Percentiles rank a stretch among this genome's conserved stretches.
These are phyloP conservation scores for Sphaeramia orbicularis DNA, from an alignment of 2,797 vertebrate genomes.

Conservation along the genomic window DNA sequence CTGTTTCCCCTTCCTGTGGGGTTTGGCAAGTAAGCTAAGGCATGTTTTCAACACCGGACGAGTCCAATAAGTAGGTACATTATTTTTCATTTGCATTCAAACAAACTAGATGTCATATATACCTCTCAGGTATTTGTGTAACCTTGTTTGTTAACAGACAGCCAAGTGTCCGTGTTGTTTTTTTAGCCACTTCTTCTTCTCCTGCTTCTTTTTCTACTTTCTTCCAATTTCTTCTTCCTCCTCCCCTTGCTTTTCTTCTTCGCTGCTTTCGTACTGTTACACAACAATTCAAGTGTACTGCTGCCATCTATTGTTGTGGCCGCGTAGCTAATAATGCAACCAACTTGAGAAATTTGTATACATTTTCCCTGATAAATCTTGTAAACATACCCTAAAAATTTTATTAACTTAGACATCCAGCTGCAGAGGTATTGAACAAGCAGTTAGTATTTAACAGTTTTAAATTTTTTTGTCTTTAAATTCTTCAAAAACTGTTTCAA, in stretches of 20 bases:
- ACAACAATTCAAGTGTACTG: not conserved
- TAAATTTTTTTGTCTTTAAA: no score
- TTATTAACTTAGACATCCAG: not conserved
- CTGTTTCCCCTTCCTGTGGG: conserved; percentile 57
- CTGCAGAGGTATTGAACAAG: conserved; percentile 3
- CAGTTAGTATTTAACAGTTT: no score
- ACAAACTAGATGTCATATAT: conserved; percentile 45
- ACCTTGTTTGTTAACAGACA: conserved; percentile 75
- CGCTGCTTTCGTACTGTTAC: conserved; percentile 5
- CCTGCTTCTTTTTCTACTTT: conserved; percentile 19
- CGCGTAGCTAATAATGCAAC: not conserved
- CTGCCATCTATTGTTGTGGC: conserved; percentile 50
- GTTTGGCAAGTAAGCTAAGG: conserved; percentile 22
- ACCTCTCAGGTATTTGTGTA: conserved; percentile 64
- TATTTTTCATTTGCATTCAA: conserved; percentile 24
- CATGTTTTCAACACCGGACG: conserved; percentile 25
- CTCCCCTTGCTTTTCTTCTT: conserved; percentile 24
- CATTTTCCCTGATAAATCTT: not conserved
- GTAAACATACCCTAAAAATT: no score
- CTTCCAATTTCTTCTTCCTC: conserved; percentile 20
- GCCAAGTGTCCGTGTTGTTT: conserved; percentile 69
- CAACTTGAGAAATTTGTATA: not conserved
- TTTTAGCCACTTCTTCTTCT: conserved; percentile 65
- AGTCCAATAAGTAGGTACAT: conserved; percentile 1
- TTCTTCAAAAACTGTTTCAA: no score